Conservation (phyloP, 2,113 vertebrate species). For the Brachypteracias leptosomus region DNA sequence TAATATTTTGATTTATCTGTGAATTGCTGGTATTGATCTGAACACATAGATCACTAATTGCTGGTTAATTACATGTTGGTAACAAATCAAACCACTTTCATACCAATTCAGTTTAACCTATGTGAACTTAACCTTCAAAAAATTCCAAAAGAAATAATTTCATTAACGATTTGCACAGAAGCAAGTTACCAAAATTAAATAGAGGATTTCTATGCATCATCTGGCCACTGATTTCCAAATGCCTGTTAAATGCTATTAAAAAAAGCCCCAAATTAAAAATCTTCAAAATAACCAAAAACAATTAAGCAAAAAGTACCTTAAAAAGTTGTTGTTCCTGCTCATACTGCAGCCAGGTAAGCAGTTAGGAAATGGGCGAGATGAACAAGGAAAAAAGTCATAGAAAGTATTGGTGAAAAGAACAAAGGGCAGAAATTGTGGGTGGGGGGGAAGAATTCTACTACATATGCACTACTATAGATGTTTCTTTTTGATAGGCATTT, state of each 20-base stretch:
- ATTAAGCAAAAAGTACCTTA: neutral
- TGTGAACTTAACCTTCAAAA: neutral
- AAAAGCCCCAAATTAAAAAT: neutral
- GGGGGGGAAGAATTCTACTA: neutral
- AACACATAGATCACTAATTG: neutral
- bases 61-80: neutral
- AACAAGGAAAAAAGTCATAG: neutral
- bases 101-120: neutral
- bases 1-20: neutral
- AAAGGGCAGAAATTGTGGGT: accelerated
- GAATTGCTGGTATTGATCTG: neutral
- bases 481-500: neutral
- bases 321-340: neutral
- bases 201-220: neutral
- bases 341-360: neutral
- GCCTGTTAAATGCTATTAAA: neutral
- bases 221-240: neutral
- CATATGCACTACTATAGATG: neutral
- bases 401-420: neutral
- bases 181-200: neutral
- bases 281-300: neutral
- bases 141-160: neutral
- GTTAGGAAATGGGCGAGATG: neutral
- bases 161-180: neutral
- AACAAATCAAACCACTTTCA: neutral